phyloP scores from a whole-genome alignment of 2,888 invertebrate genomes.

The Zhuqinia jingwanae region DNA sequence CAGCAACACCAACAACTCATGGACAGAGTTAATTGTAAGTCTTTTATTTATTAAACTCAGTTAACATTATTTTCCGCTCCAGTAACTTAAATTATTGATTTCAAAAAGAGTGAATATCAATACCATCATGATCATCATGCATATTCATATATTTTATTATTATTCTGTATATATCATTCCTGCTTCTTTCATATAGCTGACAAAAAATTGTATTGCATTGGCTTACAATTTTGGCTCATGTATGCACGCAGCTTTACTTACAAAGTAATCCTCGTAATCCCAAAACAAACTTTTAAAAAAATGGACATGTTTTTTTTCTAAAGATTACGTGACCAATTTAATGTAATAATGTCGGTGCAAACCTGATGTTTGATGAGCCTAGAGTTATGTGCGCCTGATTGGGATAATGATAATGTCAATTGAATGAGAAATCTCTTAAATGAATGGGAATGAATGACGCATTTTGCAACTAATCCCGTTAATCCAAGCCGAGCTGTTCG shows the following conservation, averaged over 20 bases:
- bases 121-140: neutral
- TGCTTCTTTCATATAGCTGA: neutral
- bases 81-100: neutral
- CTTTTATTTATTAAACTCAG: neutral
- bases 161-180: neutral
- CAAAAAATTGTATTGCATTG: neutral
- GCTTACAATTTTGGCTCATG: neutral
- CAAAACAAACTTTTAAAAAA: conserved; percentile 8
- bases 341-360: too few species aligned
- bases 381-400: too few species aligned
- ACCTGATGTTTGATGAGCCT: conserved; percentile 27
- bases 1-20: neutral
- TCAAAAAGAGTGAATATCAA: neutral
- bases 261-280: conserved; percentile 15
- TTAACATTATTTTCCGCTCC: neutral
- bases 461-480: conserved; percentile 57
- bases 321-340: too few species aligned
- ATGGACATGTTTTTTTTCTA: neutral
- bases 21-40: conserved; percentile 51
- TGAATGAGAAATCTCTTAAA: neutral
- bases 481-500: conserved; percentile 32
- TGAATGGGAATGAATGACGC: conserved; percentile 44
- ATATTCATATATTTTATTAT: neutral
- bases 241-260: too few species aligned
- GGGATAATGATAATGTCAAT: conserved; percentile 59